phyloP scores from a whole-genome alignment of 2,888 invertebrate species.

The Catocala fraxini region DNA sequence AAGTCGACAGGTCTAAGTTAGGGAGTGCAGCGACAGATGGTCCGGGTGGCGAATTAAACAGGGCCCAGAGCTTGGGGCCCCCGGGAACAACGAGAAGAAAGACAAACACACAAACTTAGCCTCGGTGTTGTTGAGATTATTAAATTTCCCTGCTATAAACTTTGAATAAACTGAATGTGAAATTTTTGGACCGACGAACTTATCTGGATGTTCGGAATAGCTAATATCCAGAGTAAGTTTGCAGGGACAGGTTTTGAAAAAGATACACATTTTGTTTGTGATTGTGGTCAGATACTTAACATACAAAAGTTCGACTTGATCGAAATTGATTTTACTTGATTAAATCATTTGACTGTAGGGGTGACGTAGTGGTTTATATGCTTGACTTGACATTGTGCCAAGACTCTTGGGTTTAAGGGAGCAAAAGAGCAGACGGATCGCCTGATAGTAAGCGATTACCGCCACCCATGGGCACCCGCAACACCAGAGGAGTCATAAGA shows the following conservation, averaged over 20 bases:
- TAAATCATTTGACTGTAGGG: too few relatives aligned
- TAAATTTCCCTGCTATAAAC: constrained; percentile 67
- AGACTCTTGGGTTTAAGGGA: too few relatives aligned
- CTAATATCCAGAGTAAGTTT: constrained; percentile 35
- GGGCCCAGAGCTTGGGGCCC: constrained; percentile 29
- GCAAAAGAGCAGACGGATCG: too few relatives aligned
- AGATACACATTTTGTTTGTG: background rate
- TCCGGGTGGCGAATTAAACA: constrained; percentile 60
- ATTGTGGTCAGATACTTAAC: too few relatives aligned
- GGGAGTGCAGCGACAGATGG: constrained; percentile 71
- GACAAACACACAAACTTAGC: constrained; percentile 71
- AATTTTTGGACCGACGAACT: constrained; percentile 58
- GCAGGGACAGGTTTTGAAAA: background rate
- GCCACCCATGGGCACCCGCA: too few relatives aligned
- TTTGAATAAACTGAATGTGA: constrained; percentile 66
- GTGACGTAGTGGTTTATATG: too few relatives aligned
- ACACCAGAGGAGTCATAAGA: too few relatives aligned
- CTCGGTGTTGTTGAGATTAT: constrained; percentile 69
- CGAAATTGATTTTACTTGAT: too few relatives aligned
- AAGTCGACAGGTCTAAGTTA: constrained; percentile 66
- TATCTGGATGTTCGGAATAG: constrained; percentile 47
- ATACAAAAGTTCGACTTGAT: too few relatives aligned
- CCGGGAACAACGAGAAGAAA: constrained; percentile 61
- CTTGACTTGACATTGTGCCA: too few relatives aligned
- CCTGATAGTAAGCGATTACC: too few relatives aligned